Base-by-base conservation (phyloP, 2,113 vertebrate species). In the Erythrolamprus reginae region DNA sequence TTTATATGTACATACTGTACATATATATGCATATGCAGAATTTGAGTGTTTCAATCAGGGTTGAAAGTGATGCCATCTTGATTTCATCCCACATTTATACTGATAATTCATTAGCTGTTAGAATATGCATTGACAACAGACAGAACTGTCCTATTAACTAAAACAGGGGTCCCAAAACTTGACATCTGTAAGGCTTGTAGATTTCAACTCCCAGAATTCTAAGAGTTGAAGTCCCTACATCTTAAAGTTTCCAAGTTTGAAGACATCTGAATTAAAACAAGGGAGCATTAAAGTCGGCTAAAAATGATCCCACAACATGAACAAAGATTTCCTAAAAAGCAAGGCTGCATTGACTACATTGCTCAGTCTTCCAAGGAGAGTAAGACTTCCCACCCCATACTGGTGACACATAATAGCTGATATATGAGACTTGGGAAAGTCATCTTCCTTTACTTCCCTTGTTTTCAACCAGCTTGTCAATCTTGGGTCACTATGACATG, bases 351-450 rank as follows among this genome's bases (percentile, higher is more conserved):
- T 92, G 92, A 92, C 87, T 86, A 56, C 13, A 26, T 48, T 15
- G 85, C 93, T 95, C 95, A 94, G 94, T 96, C 70, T 96, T 96
- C 92, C 92, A 93, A 84, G 47, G 52, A 94, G 93, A 96, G 93
- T 93, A 95, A 90, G 58, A 91, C 33, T 33, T 85, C 1, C 28
- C 53, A n/a, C 53, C 47, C 45, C 45, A 45, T 5, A 55, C 61
- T 50, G 55, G 28, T 93, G 91, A 90, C 89, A 92, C 92, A 90
- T 7, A 1, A 93, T 95, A 92, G 89, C 88, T 93, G 94, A 95
- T 56, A 94, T 92, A 86, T 94, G 93, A 96, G 92, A 92, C 95
- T 91, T 93, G 88, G 94, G 95, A 95, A 95, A 97, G 93, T 84
- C 3, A 95, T 95, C 93, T 92, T 92, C 92, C 0, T 65, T 93